phyloP scores from a whole-genome alignment of 2,888 invertebrate genomes.

The Pogonocherus hispidulus region DNA sequence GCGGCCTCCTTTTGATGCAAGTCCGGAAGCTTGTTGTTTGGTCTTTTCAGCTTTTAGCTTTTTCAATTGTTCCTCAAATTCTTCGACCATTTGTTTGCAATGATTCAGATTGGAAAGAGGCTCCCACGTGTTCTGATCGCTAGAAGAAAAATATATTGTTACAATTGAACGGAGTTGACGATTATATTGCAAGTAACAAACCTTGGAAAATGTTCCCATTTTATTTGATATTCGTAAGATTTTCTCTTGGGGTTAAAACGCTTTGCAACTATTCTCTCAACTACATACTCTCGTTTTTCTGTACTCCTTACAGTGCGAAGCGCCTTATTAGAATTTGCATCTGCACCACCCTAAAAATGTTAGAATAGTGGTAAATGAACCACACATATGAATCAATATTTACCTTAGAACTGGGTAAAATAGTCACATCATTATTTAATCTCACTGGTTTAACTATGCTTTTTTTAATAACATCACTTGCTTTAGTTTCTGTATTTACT shows the following conservation, averaged over 20 bases:
- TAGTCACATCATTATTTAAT: conserved; percentile 56
- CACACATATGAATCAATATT: background rate
- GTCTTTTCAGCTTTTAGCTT: conserved; percentile 73
- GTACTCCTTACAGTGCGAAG: conserved; percentile 49
- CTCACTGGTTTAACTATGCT: conserved; percentile 53
- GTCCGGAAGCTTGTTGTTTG: conserved; percentile 64
- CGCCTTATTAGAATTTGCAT: conserved; percentile 50
- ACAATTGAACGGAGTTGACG: background rate
- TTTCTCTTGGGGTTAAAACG: conserved; percentile 83
- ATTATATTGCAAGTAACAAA: conserved; percentile 13
- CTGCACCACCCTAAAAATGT: conserved; percentile 39
- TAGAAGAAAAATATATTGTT: conserved; percentile 57
- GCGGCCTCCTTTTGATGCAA: conserved; percentile 67
- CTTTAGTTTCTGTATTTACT: conserved; percentile 20
- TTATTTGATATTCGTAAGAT: conserved; percentile 86
- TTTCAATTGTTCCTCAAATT: conserved; percentile 84
- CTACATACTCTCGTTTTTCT: conserved; percentile 75
- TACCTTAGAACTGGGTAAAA: conserved; percentile 53
- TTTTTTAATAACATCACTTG: conserved; percentile 49
- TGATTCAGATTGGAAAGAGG: conserved; percentile 82
- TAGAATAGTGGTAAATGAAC: background rate
- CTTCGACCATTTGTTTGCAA: conserved; percentile 83
- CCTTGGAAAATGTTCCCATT: conserved; percentile 87
- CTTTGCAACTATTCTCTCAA: conserved; percentile 88
- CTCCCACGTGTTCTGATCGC: conserved; percentile 89